Evolutionary conservation across 2,113 vertebrate genomes (phyloP), one percentile per base, ranked within the genome.

Genomic region (Toxotes jaculatrix): DNA sequence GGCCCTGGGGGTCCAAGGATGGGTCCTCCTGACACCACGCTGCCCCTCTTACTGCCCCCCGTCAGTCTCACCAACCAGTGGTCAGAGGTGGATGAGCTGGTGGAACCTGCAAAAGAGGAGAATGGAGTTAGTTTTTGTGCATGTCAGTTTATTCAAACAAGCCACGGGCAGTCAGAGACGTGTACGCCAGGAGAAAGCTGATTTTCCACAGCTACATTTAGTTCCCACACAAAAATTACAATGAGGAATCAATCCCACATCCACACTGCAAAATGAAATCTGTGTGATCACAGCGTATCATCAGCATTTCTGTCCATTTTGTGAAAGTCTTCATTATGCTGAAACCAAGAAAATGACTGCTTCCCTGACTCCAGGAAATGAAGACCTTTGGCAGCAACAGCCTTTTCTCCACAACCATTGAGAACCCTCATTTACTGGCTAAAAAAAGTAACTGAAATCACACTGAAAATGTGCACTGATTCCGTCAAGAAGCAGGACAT

Each of bases 1-100:
- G 86, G 56, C 23, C 62, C 83, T 2, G 51, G 9, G 13, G 85
- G 80, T 32, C 67, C 87, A 5, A 51, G 80, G 11, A 74, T 65
- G 0, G 94, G 89, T 76, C 83, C 93, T 42, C 91, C 92, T 12
- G 94, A 95, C 32, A 82, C 73, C 32, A 93, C 27, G 47, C 95
- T 94, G 47, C 88, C 93, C 53, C 82, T 63, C 0, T 87, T 80
- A 64, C 91, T 90, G 36, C 87, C 73, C 77, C 89, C 93, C 0
- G 92, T 93, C 2, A 98, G 94, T 6, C 96, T 92, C 9, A 96
- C 32, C n/a, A 97, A 90, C 97, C 97, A 98, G 88, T 98, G 97
- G 36, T 96, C 95, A 0, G 97, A 96, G 9, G 94, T 9, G 7
- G 95, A 96, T 0, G 96, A 95, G 87, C 95, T 95, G 40, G 92